These are phyloP conservation scores for Acipenser transmontanus DNA, from an alignment of 2,797 vertebrate genomes.

Conservation along the genomic window DNA sequence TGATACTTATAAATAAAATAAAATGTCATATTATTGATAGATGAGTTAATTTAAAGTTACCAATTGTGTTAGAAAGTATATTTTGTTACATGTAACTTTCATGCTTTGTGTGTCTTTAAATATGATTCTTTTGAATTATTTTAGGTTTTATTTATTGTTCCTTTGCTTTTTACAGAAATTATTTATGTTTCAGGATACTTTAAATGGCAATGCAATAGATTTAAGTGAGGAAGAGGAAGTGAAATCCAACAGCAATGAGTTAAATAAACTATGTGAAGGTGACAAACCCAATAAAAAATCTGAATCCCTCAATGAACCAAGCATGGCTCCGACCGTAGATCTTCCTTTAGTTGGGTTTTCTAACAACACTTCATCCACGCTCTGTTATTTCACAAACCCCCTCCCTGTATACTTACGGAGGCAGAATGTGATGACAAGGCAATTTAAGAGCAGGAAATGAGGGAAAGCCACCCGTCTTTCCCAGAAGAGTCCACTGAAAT, in stretches of 20 bases:
- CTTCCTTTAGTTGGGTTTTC: neutral
- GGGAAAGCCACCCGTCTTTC: neutral
- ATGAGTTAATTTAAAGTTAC: too few species aligned
- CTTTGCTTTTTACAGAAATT: too few species aligned
- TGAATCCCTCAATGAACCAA: conserved; percentile 6
- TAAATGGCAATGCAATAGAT: conserved; percentile 44
- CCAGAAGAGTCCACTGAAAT: neutral
- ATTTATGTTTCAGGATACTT: conserved; percentile 48
- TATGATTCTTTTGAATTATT: neutral
- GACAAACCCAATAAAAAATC: conserved; percentile 14
- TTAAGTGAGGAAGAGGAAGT: conserved; percentile 35
- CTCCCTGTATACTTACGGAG: neutral
- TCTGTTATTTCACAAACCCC: too few species aligned
- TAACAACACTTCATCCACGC: too few species aligned
- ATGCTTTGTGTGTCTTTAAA: neutral
- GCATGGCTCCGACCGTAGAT: conserved; percentile 13
- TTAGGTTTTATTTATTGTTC: too few species aligned
- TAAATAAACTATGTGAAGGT: conserved; percentile 10
- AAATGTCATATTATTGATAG: too few species aligned
- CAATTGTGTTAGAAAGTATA: neutral
- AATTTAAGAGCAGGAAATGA: neutral
- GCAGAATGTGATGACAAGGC: neutral
- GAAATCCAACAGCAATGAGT: neutral
- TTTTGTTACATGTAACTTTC: too few species aligned
- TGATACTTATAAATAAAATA: too few species aligned